Percentiles rank a stretch among this genome's conserved stretches.
phyloP scores from a whole-genome alignment of 2,113 vertebrate genomes.

The Tachysurus vachellii region DNA sequence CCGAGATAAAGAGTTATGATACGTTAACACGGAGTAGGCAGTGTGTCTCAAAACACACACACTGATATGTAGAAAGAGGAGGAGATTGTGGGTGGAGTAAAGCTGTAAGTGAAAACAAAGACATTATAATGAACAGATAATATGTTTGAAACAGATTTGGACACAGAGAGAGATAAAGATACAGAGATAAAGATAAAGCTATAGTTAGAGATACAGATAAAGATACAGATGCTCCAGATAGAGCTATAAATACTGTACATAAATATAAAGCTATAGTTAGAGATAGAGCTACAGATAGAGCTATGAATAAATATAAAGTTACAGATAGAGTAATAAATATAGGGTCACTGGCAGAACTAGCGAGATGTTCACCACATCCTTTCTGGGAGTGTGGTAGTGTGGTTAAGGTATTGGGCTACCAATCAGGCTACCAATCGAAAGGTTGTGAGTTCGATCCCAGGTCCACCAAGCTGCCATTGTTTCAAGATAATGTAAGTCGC shows the following conservation, averaged over 20 bases:
- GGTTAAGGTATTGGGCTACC: too few species aligned
- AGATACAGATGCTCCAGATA: neutral
- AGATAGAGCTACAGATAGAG: neutral
- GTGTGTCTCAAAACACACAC: neutral
- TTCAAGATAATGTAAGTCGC: too few species aligned
- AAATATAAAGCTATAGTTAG: neutral
- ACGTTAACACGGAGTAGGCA: slow-evolving; percentile 3
- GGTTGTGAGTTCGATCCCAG: too few species aligned
- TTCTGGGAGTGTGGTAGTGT: too few species aligned
- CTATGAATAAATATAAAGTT: neutral
- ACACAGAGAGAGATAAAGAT: neutral
- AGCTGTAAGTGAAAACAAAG: neutral
- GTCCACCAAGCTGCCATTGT: too few species aligned
- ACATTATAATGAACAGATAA: neutral
- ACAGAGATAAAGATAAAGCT: neutral
- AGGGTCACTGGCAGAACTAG: too few species aligned
- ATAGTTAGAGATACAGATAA: neutral
- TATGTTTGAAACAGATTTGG: neutral
- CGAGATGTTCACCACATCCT: too few species aligned
- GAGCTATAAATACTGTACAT: neutral
- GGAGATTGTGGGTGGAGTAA: neutral
- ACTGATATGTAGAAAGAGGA: too few species aligned
- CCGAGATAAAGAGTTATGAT: slow-evolving; percentile 35
- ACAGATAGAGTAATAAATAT: neutral
- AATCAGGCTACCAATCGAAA: too few species aligned